Evolutionary conservation across 53 echinoderm and acorn worm species (phyloP), one percentile per base, ranked within the genome.

Genomic region (Temnopleurus reevesii): DNA sequence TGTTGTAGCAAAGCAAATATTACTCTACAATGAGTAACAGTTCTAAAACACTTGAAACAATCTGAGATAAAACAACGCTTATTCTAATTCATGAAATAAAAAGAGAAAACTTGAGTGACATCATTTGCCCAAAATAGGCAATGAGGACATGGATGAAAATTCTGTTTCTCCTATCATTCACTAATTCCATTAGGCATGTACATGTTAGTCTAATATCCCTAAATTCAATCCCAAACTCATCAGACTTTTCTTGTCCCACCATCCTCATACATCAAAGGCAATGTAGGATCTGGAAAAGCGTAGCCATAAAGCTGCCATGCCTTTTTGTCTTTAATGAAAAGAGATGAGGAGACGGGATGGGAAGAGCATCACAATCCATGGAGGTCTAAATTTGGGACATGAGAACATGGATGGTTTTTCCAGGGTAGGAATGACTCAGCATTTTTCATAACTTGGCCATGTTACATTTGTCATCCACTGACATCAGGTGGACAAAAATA

Each of bases 121-220:
- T 71, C 71, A 71, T 71, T 13, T n/a, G 17, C 71, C 41, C 41
- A 71, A 71, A 71, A 71, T 71, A 71, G 71, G 8, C 71, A 6
- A 71, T 71, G 71, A 71, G 71, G 41, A 38, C 71, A 71, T 12
- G 71, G 41, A 71, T 41, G 23, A 21, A 41, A 71, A 71, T 41
- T 21, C 43, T 71, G 71, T 41, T 71, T n/a, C 71, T 6, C 38
- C 71, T 41, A 71, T 71, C 71, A 36, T 41, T 71, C 71, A 71
- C 71, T 71, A 71, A 71, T 71, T 71, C 71, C 23, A 71, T 71
- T 71, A 71, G 71, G 41, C 71, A 23, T 71, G 21, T 71, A 71
- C 71, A 71, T 71, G 41, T 41, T 71, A 9, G 38, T 71, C 38
- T 71, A 71, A 71, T 71, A 5, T 71, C 23, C 12, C 71, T 71